These are phyloP conservation scores for Acanthopagrus latus DNA, from an alignment of 2,797 vertebrate genomes.

Conservation along the genomic window DNA sequence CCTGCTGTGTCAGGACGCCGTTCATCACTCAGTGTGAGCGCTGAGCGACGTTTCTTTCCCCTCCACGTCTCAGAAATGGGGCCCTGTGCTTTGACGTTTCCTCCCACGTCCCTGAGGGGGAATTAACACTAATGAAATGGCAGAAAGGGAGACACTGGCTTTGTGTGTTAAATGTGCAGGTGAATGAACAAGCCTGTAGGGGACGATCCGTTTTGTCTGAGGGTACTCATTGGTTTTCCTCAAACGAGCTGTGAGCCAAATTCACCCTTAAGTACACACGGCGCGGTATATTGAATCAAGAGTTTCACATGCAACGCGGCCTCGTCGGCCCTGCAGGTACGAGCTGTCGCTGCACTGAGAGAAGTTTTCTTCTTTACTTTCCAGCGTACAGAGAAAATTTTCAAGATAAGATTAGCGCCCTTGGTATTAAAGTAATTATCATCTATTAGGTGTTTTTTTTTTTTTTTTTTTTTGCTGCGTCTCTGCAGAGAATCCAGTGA, in stretches of 20 bases:
- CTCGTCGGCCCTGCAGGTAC: conserved; percentile 39
- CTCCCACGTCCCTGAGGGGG: conserved; percentile 30
- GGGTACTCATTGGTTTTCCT: conserved; percentile 44
- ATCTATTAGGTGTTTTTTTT: conserved; percentile 54
- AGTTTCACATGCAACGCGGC: conserved; percentile 20
- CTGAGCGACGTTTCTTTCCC: conserved; percentile 58
- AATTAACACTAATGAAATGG: conserved; percentile 60
- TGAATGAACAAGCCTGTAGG: conserved; percentile 44
- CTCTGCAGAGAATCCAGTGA: conserved; percentile 15
- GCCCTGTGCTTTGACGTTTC: conserved; percentile 8
- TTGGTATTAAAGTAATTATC: conserved; percentile 54
- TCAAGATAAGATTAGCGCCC: conserved; percentile 39
- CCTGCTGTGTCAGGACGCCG: conserved; percentile 70
- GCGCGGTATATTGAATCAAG: conserved; percentile 18
- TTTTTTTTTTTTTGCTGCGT: conserved; percentile 23
- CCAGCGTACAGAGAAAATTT: neutral
- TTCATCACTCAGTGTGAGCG: conserved; percentile 72
- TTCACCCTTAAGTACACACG: conserved; percentile 7
- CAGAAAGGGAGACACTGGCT: conserved; percentile 31
- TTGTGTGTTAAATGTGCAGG: conserved; percentile 44
- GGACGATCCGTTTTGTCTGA: conserved; percentile 42
- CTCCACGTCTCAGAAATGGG: conserved; percentile 26
- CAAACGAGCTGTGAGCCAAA: conserved; percentile 50
- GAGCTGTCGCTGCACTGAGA: conserved; percentile 16
- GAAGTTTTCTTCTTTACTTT: conserved; percentile 31